Evolutionary conservation across 2,888 invertebrate genomes (phyloP).

Genomic region (Lycaena phlaeas): DNA sequence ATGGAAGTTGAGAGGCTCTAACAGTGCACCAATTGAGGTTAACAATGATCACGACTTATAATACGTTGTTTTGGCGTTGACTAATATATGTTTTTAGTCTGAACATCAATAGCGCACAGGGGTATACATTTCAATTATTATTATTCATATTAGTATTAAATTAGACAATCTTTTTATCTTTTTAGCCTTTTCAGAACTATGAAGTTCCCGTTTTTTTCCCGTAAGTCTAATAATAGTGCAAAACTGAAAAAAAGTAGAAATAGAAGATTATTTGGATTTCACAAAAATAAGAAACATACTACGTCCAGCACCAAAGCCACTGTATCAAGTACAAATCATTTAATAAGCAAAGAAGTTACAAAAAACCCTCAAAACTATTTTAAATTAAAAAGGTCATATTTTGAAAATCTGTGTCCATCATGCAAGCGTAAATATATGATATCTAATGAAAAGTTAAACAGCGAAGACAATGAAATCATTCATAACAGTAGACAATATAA

Average conservation of each 20-base stretch:
- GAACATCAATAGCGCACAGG: too few species aligned
- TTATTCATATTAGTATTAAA: too few species aligned
- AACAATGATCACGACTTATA: too few species aligned
- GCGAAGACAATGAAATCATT: background rate
- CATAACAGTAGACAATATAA: background rate
- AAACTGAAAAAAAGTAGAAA: background rate
- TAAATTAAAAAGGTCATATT: background rate
- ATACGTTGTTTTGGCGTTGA: too few species aligned
- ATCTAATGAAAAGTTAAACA: background rate
- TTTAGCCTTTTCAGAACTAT: conserved; percentile 33
- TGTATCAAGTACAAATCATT: background rate
- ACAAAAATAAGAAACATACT: background rate
- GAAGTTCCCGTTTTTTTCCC: conserved; percentile 56
- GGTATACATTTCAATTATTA: too few species aligned
- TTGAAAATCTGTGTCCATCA: background rate
- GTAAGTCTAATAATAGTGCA: conserved; percentile 20
- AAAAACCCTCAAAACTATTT: background rate
- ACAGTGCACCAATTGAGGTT: too few species aligned
- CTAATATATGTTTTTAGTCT: too few species aligned
- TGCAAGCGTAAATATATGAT: background rate
- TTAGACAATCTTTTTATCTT: conserved; percentile 3
- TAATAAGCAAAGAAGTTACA: background rate
- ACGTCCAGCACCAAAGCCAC: background rate
- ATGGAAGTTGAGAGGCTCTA: too few species aligned
- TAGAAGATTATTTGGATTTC: background rate